A percentile compares a stretch with the other conserved stretches of the same genome.
Conservation (phyloP, 2,797 vertebrate genomes). For the Poecilia velifera region DNA sequence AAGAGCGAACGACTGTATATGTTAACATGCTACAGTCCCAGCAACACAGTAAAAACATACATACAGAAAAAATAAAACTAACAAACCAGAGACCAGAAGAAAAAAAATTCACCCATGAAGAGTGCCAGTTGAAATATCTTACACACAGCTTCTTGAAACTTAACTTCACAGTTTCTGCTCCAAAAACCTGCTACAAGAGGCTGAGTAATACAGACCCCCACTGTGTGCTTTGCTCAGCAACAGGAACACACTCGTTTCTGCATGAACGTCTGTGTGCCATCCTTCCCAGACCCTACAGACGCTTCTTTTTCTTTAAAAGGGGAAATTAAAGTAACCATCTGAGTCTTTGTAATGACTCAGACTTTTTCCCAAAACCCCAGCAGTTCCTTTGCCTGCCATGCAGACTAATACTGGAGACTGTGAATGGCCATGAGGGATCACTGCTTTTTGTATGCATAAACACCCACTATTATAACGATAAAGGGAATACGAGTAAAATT, state of each 20-base stretch:
- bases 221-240: slow-evolving; percentile 26
- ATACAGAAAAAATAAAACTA: background rate
- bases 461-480: background rate
- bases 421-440: background rate
- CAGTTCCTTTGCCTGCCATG: background rate
- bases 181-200: slow-evolving; percentile 40
- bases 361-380: background rate
- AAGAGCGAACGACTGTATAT: slow-evolving; percentile 15
- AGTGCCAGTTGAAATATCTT: slow-evolving; percentile 22
- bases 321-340: background rate
- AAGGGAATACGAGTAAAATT: background rate
- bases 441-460: background rate
- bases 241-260: slow-evolving; percentile 10
- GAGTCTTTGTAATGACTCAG: slow-evolving; percentile 8
- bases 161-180: slow-evolving; percentile 21
- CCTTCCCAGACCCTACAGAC: slow-evolving; percentile 14
- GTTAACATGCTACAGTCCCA: background rate
- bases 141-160: slow-evolving; percentile 15
- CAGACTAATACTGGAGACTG: background rate
- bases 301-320: slow-evolving; percentile 14
- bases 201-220: slow-evolving; percentile 28
- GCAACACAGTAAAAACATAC: background rate
- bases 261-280: slow-evolving; percentile 14
- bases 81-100: background rate
- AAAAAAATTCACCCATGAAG: background rate